Evolutionary conservation across 2,888 invertebrate genomes (phyloP), one percentile per base, ranked within the genome.

Genomic region (Neelides folsomi): DNA sequence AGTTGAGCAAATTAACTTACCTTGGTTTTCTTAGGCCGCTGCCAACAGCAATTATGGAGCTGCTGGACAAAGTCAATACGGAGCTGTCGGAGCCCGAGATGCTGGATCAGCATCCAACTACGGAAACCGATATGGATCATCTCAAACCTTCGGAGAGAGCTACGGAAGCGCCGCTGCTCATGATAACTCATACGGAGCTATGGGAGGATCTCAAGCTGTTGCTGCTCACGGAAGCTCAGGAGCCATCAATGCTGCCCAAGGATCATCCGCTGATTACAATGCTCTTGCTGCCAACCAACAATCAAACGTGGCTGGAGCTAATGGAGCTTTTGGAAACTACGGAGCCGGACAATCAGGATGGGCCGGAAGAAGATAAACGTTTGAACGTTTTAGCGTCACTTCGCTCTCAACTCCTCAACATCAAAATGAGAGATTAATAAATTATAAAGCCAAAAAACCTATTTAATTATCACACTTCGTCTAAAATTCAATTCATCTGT

Each of bases 401-500:
- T 27, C 27, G 27, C 27, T 27, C 27, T 27, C 27, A 27, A 27
- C 27, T 27, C 27, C 7, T 27, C 27, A 27, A 27, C 27, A 27
- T 27, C 27, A 5, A 27, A 27, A 27, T 27, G 27, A 27, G 27
- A 27, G 27, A 27, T 27, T 27, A 3, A 27, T 27, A 27, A 27
- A 27, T 27, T n/a, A n/a, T n/a, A n/a, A 27, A 27, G 7, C 7
- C 7, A 3, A 27, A 27, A 27, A 27, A 5, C 27, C 27, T 27
- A 27, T 5, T 5, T 82, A 1, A 85, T 80, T 0, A 84, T 85
- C 1, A n/a, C 81, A 82, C 0, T 80, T 77, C 1, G 79, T 73
- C 0, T 77, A 76, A 45, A 75, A 75, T 0, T 78, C 76, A 27
- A 3, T 27, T 27, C 27, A 27, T 27, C 7, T 27, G 4, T 3